Evolutionary conservation across 2,113 vertebrate genomes (phyloP).

Genomic region (Calyptomena viridis): DNA sequence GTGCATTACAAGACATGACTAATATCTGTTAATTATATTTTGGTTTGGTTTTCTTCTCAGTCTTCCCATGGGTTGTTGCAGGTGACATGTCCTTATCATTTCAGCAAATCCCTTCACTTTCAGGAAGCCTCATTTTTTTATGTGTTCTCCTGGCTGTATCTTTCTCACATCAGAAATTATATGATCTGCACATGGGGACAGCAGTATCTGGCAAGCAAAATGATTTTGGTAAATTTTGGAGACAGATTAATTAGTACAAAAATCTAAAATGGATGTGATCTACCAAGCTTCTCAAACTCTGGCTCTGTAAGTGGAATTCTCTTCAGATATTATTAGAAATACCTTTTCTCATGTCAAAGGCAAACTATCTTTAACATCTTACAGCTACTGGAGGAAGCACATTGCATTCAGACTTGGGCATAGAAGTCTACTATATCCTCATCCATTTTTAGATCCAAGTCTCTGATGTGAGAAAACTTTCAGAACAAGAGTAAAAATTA

Average conservation of each 20-base stretch:
- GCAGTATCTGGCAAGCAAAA: background rate
- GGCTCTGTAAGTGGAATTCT: background rate
- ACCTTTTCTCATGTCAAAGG: background rate
- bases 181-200: background rate
- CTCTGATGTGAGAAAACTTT: background rate
- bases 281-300: background rate
- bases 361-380: background rate
- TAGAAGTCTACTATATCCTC: background rate
- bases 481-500: background rate
- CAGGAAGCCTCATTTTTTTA: background rate
- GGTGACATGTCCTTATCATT: background rate
- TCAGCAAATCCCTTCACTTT: background rate
- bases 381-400: background rate
- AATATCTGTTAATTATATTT: background rate
- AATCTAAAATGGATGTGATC: background rate
- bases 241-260: background rate
- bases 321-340: background rate
- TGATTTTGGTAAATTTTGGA: background rate
- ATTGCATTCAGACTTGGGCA: background rate
- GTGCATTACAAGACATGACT: background rate
- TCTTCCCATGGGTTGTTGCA: background rate
- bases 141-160: background rate
- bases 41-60: background rate
- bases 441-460: background rate
- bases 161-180: background rate